These are phyloP conservation scores for Drosophila maculinotata DNA, from an alignment of 2,888 invertebrate species.

Conservation along the genomic window DNA sequence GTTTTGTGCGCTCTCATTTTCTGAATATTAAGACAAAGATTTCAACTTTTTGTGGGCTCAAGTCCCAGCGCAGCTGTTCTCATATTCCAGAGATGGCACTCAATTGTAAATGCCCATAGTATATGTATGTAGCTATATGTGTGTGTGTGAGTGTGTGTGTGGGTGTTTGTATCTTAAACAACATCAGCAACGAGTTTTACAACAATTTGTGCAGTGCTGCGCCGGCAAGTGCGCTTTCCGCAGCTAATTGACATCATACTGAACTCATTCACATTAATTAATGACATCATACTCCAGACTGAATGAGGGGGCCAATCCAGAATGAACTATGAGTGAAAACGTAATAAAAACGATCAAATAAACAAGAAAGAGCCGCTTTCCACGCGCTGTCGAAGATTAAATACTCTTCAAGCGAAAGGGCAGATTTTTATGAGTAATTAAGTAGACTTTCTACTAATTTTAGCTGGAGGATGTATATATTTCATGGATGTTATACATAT, in stretches of 20 bases:
- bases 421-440: background rate
- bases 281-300: conserved; percentile 73
- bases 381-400: conserved; percentile 4
- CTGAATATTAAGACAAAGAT: conserved; percentile 63
- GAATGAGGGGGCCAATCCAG: conserved; percentile 40
- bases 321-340: conserved; percentile 20
- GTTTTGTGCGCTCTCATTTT: conserved; percentile 39
- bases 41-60: conserved; percentile 43
- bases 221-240: conserved; percentile 75
- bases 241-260: conserved; percentile 81
- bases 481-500: no score
- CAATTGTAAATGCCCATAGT: conserved; percentile 53
- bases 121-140: conserved; percentile 23
- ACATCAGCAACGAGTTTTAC: conserved; percentile 41
- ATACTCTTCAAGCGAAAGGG: conserved; percentile 11
- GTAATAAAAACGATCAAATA: conserved; percentile 10
- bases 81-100: conserved; percentile 32
- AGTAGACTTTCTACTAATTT: no score
- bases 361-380: conserved; percentile 4
- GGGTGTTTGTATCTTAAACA: conserved; percentile 44
- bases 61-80: conserved; percentile 27
- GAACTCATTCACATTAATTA: conserved; percentile 81
- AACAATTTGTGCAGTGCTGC: conserved; percentile 60
- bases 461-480: background rate
- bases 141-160: conserved; percentile 13